Evolutionary conservation across 2,888 invertebrate species (phyloP), one percentile per base, ranked within the genome.

Genomic region (Agrotis segetum): DNA sequence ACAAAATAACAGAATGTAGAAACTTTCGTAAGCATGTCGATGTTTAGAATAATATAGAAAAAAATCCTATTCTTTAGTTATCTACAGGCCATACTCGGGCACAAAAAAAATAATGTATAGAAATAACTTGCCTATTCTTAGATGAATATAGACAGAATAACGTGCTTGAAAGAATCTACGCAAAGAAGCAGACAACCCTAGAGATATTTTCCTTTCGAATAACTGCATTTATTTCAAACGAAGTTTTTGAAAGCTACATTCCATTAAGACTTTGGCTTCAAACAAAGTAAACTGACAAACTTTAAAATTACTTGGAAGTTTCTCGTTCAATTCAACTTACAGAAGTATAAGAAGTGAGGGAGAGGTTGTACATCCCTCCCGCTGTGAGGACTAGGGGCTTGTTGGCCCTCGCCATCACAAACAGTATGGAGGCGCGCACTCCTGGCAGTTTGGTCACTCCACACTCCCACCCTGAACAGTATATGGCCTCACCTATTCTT

Each of bases 321-420:
- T 59, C 46, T 13, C 9, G 24, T 53, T 69, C 29, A 61, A 55
- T 53, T 29, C 14, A 53, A 88, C 94, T 86, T 87, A 95, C 95
- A 71, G 88, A 88, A 7, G 91, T 89, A 77, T 92, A 96, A 1
- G 95, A 92, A 19, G 84, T 86, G 5, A 95, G 90, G 0, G 95
- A 94, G 0, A 96, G 90, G n/a, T 92, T 88, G 53, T 93, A 95
- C 90, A 96, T 91, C 16, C 95, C 95, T 16, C 96, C 96, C 29
- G 95, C 96, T 3, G 94, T 92, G 46, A 96, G 85, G 1, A 91
- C 86, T 9, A 94, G 72, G 0, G 95, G 94, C 47, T 92, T 93
- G 73, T 89, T 90, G 9, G 95, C 93, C 0, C 95, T 88, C 1
- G 90, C 88, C 52, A 91, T 89, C 17, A 95, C 89, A 67, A 93